Percentiles rank a stretch among this genome's conserved stretches.
These are phyloP conservation scores for Drosophila sordidapex DNA, from an alignment of 2,888 invertebrate species.

Conservation along the genomic window DNA sequence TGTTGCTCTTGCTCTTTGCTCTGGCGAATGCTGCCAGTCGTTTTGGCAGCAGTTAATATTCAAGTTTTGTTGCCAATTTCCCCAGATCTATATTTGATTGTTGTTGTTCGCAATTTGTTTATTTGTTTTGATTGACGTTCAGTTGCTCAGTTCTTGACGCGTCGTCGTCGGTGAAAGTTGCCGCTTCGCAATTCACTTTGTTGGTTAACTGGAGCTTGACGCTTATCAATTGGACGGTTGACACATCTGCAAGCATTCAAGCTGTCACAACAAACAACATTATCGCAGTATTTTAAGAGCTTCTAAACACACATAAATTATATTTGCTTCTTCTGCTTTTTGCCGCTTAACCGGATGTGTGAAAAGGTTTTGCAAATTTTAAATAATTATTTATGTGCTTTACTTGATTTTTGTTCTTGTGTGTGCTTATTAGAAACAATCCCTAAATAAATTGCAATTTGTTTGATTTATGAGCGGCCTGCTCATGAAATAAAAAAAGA, in stretches of 20 bases:
- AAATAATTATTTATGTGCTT: neutral
- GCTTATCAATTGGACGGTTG: neutral
- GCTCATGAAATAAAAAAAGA: neutral
- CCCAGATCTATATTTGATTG: constrained; percentile 44
- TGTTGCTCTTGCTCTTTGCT: constrained; percentile 28
- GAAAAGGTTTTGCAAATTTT: constrained; percentile 5
- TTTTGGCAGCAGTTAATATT: constrained; percentile 82
- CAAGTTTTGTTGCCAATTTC: constrained; percentile 71
- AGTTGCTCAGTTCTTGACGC: constrained; percentile 53
- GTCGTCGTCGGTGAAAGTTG: constrained; percentile 57
- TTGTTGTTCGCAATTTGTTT: constrained; percentile 42
- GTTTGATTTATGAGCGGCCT: neutral
- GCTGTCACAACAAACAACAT: neutral
- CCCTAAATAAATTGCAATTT: neutral
- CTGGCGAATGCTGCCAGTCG: constrained; percentile 42
- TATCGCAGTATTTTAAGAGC: neutral
- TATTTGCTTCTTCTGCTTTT: neutral
- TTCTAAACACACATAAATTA: neutral
- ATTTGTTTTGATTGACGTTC: constrained; percentile 66
- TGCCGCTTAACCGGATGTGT: neutral
- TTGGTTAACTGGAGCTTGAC: constrained; percentile 23
- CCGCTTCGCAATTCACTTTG: constrained; percentile 5
- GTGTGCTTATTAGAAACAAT: constrained; percentile 1
- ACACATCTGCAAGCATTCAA: neutral
- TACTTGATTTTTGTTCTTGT: neutral